Evolutionary conservation across 1,140 invertebrate genomes (phyloP), one percentile per base, ranked within the genome.

Genomic region (Lepidurus apus): DNA sequence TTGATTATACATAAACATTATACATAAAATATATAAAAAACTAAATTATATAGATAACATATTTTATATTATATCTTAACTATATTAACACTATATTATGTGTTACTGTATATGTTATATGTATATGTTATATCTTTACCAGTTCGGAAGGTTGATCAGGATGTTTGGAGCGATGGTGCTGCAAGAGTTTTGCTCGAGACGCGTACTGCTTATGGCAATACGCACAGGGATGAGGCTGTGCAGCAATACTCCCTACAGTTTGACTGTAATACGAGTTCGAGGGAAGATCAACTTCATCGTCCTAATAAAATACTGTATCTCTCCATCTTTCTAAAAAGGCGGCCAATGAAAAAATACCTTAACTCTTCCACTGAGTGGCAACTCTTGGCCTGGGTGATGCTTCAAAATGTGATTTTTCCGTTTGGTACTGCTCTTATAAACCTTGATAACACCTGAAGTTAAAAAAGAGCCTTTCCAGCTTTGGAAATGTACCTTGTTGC

Each of bases 121-220:
- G 34, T 34, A 34, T 34, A 34, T 3, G 34, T 47, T 47, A 47
- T n/a, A n/a, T 11, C 6, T n/a, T 13, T 8, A 65, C 53, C 53
- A 65, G 13, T 74, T 80, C 76, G 9, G 85, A 84, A 74, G 87
- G 84, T 42, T 87, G 77, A 53, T 88, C 86, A 11, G 88, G 83
- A 83, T 95, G 93, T 75, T 92, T 91, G 81, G 93, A 93, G 1
- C 93, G 87, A 83, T 93, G 91, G 85, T 95, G 93, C 83, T 93
- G 91, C 80, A 93, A 85, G 6, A 95, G 86, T 83, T 95, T 94
- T 2, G 92, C 92, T 83, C 93, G 92, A 80, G 91, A 90, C 2
- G 93, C 92, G 84, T 95, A 95, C 82, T 95, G 93, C 82, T 93
- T 93, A 83, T 93, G 91, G 84, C 93, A 95, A 89, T 91, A 93